Evolutionary conservation across 2,797 vertebrate species (phyloP), one percentile per base, ranked within the genome.

Genomic region (Clarias laeviceps): DNA sequence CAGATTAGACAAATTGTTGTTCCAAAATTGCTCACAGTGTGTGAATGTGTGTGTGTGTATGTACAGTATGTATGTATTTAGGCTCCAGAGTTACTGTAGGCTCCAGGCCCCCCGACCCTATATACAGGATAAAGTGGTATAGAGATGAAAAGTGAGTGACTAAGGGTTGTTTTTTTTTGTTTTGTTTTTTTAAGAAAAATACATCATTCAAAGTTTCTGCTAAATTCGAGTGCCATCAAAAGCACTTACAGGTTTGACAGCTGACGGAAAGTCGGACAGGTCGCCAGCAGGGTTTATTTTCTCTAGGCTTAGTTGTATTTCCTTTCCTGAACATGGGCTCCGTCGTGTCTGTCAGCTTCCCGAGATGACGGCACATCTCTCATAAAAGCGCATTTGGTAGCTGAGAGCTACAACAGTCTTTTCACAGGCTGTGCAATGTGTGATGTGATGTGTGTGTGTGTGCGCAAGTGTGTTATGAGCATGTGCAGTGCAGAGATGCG

Each of bases 401-500:
- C 61, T 66, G 66, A 87, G 76, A 78, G 85, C 80, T 81, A 89
- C 82, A 69, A 37, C 65, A 84, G 74, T 17, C 72, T 54, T 90
- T 91, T 90, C 80, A 84, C 68, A 74, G 80, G 7, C 73, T 72
- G 77, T n/a, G 20, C 24, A 45, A 32, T 61, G 54, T 76, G 27
- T 32, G 50, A 24, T 22, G 6, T 7, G 3, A 12, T 78, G 29
- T 59, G 20, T 61, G 20, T 32, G 29, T 78, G 45, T 17, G 45
- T 29, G 45, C 0, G 40, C 1, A 15, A 1, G 45, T 56, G 73
- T 57, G 74, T 73, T 27, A 40, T n/a, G 24, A 72, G 45, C 40
- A 50, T 87, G 89, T 89, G 85, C 87, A 90, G 87, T 90, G 91
- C 92, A 90, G 90, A 89, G 86, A 85, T 87, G 91, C 87, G 92